phyloP scores from a whole-genome alignment of 2,113 vertebrate genomes.

The Gallinago paraguaiae region DNA sequence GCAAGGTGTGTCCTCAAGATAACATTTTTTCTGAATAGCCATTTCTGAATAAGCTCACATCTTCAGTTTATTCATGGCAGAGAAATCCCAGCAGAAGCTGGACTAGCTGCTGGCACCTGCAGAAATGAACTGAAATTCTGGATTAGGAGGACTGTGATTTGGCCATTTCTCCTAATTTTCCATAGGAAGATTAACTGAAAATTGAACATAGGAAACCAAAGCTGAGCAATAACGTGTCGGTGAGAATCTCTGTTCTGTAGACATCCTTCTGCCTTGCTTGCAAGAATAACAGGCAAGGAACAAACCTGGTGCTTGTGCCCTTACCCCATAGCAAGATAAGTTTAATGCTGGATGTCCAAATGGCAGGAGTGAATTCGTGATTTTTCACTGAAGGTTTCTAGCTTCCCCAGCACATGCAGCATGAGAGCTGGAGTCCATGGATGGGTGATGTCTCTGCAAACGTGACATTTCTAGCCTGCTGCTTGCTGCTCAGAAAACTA shows the following conservation, averaged over 20 bases:
- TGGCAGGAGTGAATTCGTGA: not conserved
- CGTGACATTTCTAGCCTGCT: not conserved
- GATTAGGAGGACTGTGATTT: not conserved
- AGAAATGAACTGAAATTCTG: not conserved
- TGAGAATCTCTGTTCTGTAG: not conserved
- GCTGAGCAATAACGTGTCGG: not conserved
- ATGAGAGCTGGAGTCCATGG: not conserved
- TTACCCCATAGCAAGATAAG: not conserved
- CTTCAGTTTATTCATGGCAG: not conserved
- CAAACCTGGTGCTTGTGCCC: not conserved
- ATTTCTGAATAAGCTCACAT: not conserved
- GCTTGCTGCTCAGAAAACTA: rapidly evolving
- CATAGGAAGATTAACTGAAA: not conserved
- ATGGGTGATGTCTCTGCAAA: not conserved
- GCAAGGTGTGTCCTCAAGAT: not conserved
- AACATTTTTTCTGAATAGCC: not conserved
- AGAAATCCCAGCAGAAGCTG: not conserved
- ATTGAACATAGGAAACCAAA: not conserved
- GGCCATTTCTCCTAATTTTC: not conserved
- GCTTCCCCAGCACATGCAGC: not conserved
- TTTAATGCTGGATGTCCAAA: not conserved
- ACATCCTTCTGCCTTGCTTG: not conserved
- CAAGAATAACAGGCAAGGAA: not conserved
- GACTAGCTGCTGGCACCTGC: not conserved
- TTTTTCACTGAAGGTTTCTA: not conserved